Conservation (phyloP, 2,888 invertebrate genomes). For the Hypomecis punctinalis region DNA sequence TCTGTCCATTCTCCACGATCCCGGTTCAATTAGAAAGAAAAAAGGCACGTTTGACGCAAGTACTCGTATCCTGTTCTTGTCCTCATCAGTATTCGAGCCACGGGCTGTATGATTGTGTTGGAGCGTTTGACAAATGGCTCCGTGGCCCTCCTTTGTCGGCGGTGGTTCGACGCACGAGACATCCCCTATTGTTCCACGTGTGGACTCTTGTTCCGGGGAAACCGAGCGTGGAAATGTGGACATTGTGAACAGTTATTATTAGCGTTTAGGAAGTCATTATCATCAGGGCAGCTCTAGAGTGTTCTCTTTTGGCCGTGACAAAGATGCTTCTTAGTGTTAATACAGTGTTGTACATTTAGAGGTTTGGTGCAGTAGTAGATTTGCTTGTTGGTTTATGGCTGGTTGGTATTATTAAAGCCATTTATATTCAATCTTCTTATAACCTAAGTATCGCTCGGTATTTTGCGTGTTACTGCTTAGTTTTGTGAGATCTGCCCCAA, state of each 20-base stretch:
- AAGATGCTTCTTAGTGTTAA: no score
- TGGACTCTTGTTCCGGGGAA: conserved; percentile 58
- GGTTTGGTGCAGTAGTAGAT: no score
- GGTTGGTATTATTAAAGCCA: no score
- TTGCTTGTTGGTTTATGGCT: no score
- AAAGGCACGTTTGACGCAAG: conserved; percentile 46
- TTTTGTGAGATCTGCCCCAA: no score
- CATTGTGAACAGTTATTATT: not conserved
- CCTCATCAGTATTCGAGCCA: conserved; percentile 68
- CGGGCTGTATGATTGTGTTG: conserved; percentile 56
- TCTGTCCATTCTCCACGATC: not conserved
- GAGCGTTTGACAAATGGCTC: conserved; percentile 70
- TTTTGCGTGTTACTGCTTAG: no score
- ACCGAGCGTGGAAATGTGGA: conserved; percentile 28
- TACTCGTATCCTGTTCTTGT: conserved; percentile 46
- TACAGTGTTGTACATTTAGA: no score
- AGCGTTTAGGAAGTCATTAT: not conserved
- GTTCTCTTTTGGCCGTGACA: no score
- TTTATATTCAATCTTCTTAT: no score
- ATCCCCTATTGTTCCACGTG: conserved; percentile 54
- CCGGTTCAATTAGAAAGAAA: conserved; percentile 21
- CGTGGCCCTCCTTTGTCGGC: conserved; percentile 71
- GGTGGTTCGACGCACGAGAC: conserved; percentile 62
- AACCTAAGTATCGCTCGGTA: no score
- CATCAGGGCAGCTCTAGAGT: not conserved